Conservation (phyloP, 2,113 vertebrate genomes). For the Mus spicilegus region DNA sequence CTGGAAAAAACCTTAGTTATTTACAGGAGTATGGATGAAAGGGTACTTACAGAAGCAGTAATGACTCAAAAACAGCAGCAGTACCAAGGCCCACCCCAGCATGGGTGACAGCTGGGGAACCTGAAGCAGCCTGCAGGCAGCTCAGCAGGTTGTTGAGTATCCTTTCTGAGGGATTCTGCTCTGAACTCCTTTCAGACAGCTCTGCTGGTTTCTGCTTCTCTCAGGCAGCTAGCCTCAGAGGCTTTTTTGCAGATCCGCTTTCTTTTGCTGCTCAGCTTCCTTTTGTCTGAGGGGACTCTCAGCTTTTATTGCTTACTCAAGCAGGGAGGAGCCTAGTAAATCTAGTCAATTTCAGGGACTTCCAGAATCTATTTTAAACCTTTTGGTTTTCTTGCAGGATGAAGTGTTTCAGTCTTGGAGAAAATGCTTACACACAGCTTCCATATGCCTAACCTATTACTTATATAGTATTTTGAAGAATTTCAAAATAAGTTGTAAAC, state of each 20-base stretch:
- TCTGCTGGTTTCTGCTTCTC: neutral
- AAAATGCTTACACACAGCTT: neutral
- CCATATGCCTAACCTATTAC: neutral
- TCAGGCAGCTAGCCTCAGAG: neutral
- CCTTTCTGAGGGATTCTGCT: neutral
- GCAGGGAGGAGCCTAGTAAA: neutral
- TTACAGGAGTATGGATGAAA: neutral
- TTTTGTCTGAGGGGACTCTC: neutral
- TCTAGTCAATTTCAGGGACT: neutral
- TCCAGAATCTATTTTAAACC: neutral
- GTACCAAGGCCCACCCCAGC: neutral
- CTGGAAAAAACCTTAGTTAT: neutral
- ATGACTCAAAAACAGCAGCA: neutral
- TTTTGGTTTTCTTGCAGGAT: neutral
- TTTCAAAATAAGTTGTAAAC: slow-evolving; percentile 37
- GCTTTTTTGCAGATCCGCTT: neutral
- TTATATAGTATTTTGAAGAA: slow-evolving; percentile 35
- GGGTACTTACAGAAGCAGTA: neutral
- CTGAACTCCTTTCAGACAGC: neutral
- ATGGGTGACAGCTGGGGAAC: neutral
- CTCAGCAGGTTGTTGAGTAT: neutral
- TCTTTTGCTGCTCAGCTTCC: neutral
- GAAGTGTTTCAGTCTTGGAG: neutral
- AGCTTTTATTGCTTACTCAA: neutral
- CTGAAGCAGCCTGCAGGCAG: neutral